Conservation (phyloP, 2,113 vertebrate genomes). For the Herpetotheres cachinnans region DNA sequence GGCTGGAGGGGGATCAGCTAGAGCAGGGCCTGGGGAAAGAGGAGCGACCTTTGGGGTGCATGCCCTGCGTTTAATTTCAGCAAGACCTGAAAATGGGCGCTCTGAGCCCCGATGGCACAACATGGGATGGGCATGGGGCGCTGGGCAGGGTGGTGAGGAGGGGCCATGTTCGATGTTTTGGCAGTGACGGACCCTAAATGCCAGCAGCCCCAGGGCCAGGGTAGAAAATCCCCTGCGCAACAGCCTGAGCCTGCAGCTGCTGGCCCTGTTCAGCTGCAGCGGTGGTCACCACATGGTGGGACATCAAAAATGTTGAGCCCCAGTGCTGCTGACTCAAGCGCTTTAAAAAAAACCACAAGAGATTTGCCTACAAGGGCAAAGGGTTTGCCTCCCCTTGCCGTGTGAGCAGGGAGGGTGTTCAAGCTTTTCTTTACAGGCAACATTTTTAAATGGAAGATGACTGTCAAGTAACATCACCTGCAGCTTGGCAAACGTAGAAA, state of each 20-base stretch:
- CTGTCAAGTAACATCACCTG: not conserved
- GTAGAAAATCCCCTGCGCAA: not conserved
- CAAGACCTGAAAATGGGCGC: not conserved
- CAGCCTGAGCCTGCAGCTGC: not conserved
- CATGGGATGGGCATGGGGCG: fast-evolving
- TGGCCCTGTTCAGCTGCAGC: not conserved
- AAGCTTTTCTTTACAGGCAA: not conserved
- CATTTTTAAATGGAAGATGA: not conserved
- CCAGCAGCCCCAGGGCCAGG: too few species aligned
- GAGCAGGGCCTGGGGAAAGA: not conserved
- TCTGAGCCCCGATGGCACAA: fast-evolving
- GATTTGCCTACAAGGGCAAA: not conserved
- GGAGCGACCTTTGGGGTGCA: fast-evolving
- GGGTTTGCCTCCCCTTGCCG: not conserved
- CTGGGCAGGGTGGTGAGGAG: not conserved
- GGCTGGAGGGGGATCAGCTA: not conserved
- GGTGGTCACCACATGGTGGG: fast-evolving
- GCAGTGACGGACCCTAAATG: not conserved
- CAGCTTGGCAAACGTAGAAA: not conserved
- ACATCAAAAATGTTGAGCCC: not conserved
- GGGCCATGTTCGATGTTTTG: not conserved
- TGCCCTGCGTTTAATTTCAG: not conserved
- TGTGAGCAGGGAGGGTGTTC: not conserved
- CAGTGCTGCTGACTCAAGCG: fast-evolving
- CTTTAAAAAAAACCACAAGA: not conserved